phyloP scores from a whole-genome alignment of 1,140 invertebrate species.

The Drosophila pectinifera region DNA sequence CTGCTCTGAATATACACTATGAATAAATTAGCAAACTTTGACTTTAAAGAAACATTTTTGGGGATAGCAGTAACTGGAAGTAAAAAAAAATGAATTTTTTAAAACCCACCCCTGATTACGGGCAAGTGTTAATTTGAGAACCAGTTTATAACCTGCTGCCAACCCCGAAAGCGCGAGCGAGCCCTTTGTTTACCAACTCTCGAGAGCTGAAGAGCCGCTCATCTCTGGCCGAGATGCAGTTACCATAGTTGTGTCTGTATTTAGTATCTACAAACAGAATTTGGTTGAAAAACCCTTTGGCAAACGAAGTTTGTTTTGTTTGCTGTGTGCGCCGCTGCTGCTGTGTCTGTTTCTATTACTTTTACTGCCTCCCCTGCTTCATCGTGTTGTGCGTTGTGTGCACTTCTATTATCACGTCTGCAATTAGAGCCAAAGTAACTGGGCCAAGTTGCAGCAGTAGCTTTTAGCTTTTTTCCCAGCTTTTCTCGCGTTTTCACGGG shows the following conservation, averaged over 20 bases:
- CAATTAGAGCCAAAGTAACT: conserved; percentile 78
- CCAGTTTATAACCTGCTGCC: conserved; percentile 34
- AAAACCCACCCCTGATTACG: conserved; percentile 21
- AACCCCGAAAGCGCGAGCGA: conserved; percentile 18
- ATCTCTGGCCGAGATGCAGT: conserved; percentile 32
- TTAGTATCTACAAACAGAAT: conserved; percentile 57
- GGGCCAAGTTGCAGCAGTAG: conserved; percentile 66
- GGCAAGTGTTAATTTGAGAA: conserved; percentile 29
- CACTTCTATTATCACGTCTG: conserved; percentile 75
- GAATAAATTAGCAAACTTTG: neutral
- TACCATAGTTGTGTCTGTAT: conserved; percentile 11
- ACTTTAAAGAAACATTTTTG: conserved; percentile 3
- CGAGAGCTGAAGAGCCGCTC: conserved; percentile 9
- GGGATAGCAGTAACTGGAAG: conserved; percentile 6
- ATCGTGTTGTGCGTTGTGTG: conserved; percentile 25
- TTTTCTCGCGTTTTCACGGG: conserved; percentile 57
- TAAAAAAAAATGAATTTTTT: conserved; percentile 5
- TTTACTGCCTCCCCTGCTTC: neutral
- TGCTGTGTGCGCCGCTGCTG: conserved; percentile 46
- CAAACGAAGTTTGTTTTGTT: conserved; percentile 63
- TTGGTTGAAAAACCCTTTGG: conserved; percentile 53
- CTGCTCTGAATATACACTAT: too few relatives aligned
- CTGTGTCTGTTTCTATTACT: conserved; percentile 6
- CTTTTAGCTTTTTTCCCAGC: conserved; percentile 45
- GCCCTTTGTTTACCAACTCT: conserved; percentile 24